phyloP scores from a whole-genome alignment of 2,113 vertebrate genomes.

The Sphaerodactylus townsendi region DNA sequence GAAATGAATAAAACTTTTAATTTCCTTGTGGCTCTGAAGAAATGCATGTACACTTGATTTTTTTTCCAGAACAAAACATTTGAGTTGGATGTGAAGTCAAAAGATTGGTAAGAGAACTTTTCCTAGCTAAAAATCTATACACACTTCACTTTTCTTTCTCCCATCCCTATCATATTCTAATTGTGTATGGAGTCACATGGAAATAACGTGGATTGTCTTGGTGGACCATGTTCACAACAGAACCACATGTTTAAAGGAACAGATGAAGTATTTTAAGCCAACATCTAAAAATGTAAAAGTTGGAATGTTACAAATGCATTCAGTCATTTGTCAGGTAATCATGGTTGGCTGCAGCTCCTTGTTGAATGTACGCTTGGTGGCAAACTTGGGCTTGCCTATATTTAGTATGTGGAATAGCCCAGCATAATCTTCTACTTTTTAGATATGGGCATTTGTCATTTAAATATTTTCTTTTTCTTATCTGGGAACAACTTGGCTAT shows the following conservation, averaged over 20 bases:
- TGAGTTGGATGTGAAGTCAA: conserved; percentile 76
- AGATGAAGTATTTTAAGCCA: no score
- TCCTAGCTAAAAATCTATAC: background rate
- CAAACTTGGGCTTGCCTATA: background rate
- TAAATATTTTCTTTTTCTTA: background rate
- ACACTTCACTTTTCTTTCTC: background rate
- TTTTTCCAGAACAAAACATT: conserved; percentile 71
- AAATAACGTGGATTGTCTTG: background rate
- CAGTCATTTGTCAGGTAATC: background rate
- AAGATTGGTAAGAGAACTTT: conserved; percentile 74
- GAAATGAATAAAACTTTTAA: background rate
- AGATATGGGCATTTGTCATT: background rate
- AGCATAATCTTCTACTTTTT: background rate
- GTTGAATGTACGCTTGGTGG: background rate
- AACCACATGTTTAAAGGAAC: background rate
- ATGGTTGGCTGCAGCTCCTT: background rate
- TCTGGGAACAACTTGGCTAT: background rate
- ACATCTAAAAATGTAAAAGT: background rate
- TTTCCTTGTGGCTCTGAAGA: conserved; percentile 36
- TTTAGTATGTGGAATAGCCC: background rate
- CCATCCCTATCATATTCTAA: background rate
- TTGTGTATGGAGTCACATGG: background rate
- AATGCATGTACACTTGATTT: conserved; percentile 38
- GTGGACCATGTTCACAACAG: background rate
- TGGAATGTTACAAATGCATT: background rate